Base-by-base conservation (phyloP, 2,113 vertebrate species). In the Coturnix japonica region DNA sequence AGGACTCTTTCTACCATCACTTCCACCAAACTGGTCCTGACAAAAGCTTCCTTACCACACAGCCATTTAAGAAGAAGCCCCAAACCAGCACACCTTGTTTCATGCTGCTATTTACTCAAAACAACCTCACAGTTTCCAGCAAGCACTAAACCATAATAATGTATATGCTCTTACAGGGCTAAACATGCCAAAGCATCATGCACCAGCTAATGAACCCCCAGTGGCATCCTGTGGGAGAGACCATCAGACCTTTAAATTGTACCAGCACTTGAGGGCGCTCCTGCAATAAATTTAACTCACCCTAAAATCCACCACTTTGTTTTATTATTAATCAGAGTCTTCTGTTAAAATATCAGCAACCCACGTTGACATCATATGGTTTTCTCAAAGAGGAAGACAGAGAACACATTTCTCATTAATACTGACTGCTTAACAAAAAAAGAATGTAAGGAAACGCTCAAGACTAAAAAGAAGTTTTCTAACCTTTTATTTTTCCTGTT, bases 251-350 rank as follows among this genome's bases (percentile, higher is more conserved):
- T 76, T 84, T 82, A 13, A 88, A 92, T 33, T 75, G 56, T 90
- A 46, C 0, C 43, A 91, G 92, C 95, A 96, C 96, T 93, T 92
- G 96, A 95, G 96, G 96, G 94, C 96, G 92, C 94, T 96, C 92
- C 95, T 96, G 96, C 81, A 89, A 80, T 90, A 95, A 86, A 81
- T 95, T 96, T 95, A 91, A 89, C 79, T 90, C 69, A 21, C 76
- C 78, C 82, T 69, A 81, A 95, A 87, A 66, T 4, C n/a, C 66
- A 74, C 66, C 61, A 51, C 54, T 64, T 57, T 2, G 26, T 25
- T 89, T 88, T 94, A 69, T 84, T 85, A 74, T 3, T 35, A 78
- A 47, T 82, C 66, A 35, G 51, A 60, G 51, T 37, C 44, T 39
- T 39, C 71, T 71, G 35, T 31, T 86, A 67, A 69, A 87, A 18